Evolutionary conservation across 2,797 vertebrate species (phyloP), one percentile per base, ranked within the genome.

Genomic region (Eremophila alpestris): DNA sequence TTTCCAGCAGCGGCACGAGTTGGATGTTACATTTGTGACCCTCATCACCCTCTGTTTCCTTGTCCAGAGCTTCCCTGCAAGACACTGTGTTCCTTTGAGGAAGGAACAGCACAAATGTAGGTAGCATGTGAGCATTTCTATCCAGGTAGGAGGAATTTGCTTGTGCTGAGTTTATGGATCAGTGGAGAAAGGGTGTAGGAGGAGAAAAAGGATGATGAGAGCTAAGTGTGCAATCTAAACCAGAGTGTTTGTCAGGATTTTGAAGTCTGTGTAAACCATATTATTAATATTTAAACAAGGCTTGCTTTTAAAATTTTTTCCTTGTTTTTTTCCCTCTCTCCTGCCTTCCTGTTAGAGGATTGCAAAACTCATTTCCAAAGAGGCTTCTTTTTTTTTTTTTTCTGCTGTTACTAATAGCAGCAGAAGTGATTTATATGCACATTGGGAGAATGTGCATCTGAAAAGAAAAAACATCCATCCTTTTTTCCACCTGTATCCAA

Each of bases 321-420:
- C 45, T 15, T 46, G 4, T 14, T 62, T 34, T 62, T 45, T 40
- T 7, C 6, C 9, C 6, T 16, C 14, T 29, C 26, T 69, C n/a
- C 41, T 56, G 21, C 70, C 64, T 82, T 95, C 60, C 60, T 81
- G 32, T 63, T 89, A 65, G 60, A 83, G 45, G 89, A 80, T 86
- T 93, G 87, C 49, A 95, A 82, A 96, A 93, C 45, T 79, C 45
- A 73, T 95, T 90, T 96, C 65, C 73, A 90, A 92, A 83, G 14
- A 43, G 38, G 26, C 52, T 90, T 88, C 21, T 77, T 95, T n/a
- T n/a, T 80, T 48, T 90, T 90, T 23, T 77, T 95, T 80, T 87
- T 91, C 89, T 89, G 58, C 86, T 93, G 78, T 80, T 85, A 87
- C 71, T 96, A 92, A 90, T 81, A 84, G 64, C 74, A 94, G 90